Evolutionary conservation across 2,113 vertebrate species (phyloP), one percentile per base, ranked within the genome.

Genomic region (Petromus typicus): DNA sequence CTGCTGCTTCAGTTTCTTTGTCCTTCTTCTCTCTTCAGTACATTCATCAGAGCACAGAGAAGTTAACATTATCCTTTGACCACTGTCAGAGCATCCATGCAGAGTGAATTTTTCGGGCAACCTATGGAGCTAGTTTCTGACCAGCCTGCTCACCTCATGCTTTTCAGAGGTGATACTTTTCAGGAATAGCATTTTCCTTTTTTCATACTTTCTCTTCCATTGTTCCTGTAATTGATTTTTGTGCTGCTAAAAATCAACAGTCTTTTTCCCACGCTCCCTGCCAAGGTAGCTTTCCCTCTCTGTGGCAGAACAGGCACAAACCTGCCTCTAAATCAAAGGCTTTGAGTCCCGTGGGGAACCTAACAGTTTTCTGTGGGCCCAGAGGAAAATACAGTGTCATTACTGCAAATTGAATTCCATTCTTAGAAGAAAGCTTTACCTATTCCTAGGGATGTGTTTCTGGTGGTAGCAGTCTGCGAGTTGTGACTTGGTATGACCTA

Each of bases 211-310:
- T 81, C 32, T 73, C 75, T 78, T 81, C 14, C 14, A 30, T 66
- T 76, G 30, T 90, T 83, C 45, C 48, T 83, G 64, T 61, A 16
- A 40, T 61, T 83, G 82, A 79, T 54, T 90, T 92, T 93, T 84
- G 64, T 54, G 56, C 34, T 66, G 7, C 86, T 80, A 57, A 83
- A 13, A 25, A 20, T 37, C 54, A 32, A 69, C 34, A 40, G 17
- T 66, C 75, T 64, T 71, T 64, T 66, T 94, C 25, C 37, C 11
- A 37, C 43, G 51, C 32, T 78, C n/a, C 13, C 23, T 71, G 25
- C 86, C 17, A n/a, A 48, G 67, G 69, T 78, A 79, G 18, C 75
- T 22, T 51, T 37, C 34, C 22, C 45, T 69, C 6, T 79, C 25
- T 57, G 34, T 30, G 45, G 90, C 76, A 82, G n/a, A 90, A 22